Evolutionary conservation across 2,888 invertebrate species (phyloP), one percentile per base, ranked within the genome.

Genomic region (Syritta pipiens): DNA sequence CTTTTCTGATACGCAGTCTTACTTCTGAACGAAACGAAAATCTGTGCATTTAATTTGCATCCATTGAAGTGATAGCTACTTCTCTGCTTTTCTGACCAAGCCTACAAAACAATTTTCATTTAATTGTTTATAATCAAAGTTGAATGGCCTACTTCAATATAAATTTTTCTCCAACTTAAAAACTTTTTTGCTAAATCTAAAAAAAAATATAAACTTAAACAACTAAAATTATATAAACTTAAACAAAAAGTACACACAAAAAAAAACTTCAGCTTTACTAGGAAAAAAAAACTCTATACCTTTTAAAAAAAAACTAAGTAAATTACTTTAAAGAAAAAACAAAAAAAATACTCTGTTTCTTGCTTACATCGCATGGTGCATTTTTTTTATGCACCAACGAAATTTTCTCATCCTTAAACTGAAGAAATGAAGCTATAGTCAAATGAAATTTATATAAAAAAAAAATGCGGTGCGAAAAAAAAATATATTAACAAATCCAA

Each of bases 221-320:
- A 22, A 32, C 26, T 32, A 12, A n/a, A n/a, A 49, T 22, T 17
- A 9, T 37, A 37, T 17, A 17, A 37, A 37, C 37, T 46, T 46
- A 42, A 49, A 53, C 22, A 35, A 26, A 7, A 65, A 40, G 14
- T 30, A 9, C 9, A 46, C 24, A 46, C 22, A 4, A 10, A 28
- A 40, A 49, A 42, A 40, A 35, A 6, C 57, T 57, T 76, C 51
- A 76, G 63, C 71, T 60, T 71, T 65, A 74, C 67, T 57, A 40
- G 40, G 20, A 49, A 46, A 57, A 9, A 68, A 59, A 55, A 65
- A 28, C 32, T 48, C 32, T 53, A 59, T 67, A 35, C 57, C 30
- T 53, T 51, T 42, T 24, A 35, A 48, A 32, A 19, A 14, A 46
- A 48, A 32, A 46, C 28, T 68, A 37, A 19, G 26, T 40, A 60